Evolutionary conservation across 2,797 vertebrate species (phyloP).

Genomic region (Apogon talboti): DNA sequence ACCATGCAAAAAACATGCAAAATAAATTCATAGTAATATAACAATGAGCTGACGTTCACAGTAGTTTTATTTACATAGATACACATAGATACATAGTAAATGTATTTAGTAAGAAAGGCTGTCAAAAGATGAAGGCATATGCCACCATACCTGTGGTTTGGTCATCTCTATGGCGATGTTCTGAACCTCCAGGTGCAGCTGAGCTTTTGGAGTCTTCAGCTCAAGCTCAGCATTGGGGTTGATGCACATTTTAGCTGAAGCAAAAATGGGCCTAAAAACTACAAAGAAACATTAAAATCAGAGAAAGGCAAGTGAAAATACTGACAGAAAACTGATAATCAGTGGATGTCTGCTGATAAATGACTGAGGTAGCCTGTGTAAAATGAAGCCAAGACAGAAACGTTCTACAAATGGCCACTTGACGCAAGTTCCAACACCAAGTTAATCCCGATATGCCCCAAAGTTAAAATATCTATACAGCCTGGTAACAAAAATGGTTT

Average conservation of each 20-base stretch:
- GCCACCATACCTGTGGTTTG: slow-evolving; percentile 87
- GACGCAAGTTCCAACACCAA: too few species aligned
- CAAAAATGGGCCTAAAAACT: slow-evolving; percentile 96
- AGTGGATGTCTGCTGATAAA: not conserved
- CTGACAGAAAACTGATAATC: not conserved
- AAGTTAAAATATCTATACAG: too few species aligned
- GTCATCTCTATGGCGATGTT: slow-evolving; percentile 93
- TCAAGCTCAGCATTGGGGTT: slow-evolving; percentile 91
- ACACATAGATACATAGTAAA: too few species aligned
- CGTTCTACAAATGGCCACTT: too few species aligned
- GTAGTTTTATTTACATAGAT: too few species aligned
- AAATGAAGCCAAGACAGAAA: too few species aligned
- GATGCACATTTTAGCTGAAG: slow-evolving; percentile 93
- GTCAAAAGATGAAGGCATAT: not conserved
- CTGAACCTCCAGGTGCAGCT: slow-evolving; percentile 92
- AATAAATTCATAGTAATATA: too few species aligned
- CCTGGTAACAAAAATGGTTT: too few species aligned
- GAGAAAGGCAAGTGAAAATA: not conserved
- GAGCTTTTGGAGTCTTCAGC: slow-evolving; percentile 88
- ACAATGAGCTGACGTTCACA: too few species aligned
- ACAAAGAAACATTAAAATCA: slow-evolving; percentile 5
- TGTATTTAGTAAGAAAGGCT: not conserved
- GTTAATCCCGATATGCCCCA: too few species aligned
- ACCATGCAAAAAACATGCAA: too few species aligned
- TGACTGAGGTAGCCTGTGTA: too few species aligned